A percentile compares a stretch with the other conserved stretches of the same genome.
Conservation (phyloP, 2,888 invertebrate genomes). For the Ormyrus nitidulus region DNA sequence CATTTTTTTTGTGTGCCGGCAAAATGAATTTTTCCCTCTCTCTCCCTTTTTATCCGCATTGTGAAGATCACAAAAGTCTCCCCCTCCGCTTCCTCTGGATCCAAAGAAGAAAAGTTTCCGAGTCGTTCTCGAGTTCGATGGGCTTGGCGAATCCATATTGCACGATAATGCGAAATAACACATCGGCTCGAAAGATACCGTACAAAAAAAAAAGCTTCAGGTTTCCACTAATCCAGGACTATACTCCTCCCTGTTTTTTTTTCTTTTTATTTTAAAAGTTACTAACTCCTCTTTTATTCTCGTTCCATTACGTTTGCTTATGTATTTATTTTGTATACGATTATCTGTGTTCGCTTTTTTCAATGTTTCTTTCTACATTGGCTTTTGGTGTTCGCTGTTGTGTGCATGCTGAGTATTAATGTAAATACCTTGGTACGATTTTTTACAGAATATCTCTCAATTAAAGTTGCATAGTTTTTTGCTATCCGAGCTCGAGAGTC, state of each 20-base stretch:
- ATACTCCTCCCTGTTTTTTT: conserved; percentile 34
- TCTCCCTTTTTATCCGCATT: conserved; percentile 11
- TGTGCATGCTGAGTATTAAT: conserved; percentile 64
- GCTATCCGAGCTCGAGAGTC: conserved; percentile 1
- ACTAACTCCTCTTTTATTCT: conserved; percentile 57
- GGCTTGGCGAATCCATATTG: conserved; percentile 50
- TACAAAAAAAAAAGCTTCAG: conserved; percentile 53
- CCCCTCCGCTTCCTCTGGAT: conserved; percentile 17
- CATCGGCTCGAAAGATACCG: conserved; percentile 44
- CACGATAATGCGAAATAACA: conserved; percentile 53
- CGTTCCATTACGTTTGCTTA: conserved; percentile 54
- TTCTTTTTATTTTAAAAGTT: conserved; percentile 47
- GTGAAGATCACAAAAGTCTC: conserved; percentile 39
- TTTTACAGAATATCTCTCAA: conserved; percentile 23
- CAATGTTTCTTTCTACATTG: conserved; percentile 59
- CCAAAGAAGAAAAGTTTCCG: conserved; percentile 42
- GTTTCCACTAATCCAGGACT: conserved; percentile 56
- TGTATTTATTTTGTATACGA: conserved; percentile 54
- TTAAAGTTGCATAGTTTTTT: conserved; percentile 21
- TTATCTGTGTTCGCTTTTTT: conserved; percentile 59
- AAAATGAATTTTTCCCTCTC: conserved; percentile 36
- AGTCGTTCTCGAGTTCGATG: conserved; percentile 54
- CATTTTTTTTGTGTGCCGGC: conserved; percentile 19
- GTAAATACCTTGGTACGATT: conserved; percentile 37
- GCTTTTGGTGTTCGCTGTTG: conserved; percentile 70